Base-by-base conservation (phyloP, 2,113 vertebrate genomes). In the Passer montanus region DNA sequence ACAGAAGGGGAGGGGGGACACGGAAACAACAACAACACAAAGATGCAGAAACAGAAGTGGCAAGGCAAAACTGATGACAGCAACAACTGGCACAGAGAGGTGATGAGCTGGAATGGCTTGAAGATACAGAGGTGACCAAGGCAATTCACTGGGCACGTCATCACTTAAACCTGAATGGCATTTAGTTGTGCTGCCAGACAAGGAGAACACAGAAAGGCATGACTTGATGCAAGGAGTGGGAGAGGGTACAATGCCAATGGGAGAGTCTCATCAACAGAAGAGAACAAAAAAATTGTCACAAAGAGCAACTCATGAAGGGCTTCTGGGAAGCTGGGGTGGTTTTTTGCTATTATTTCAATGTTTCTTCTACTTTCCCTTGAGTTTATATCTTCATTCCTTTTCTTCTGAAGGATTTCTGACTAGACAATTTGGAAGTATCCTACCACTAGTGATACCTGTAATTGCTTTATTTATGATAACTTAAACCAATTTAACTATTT, bases 1-100 rank as follows among this genome's bases (percentile, higher is more conserved):
- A 67, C 0, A 43, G 20, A 67, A 56, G 1, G 6, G 11, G 2
- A 30, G 6, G 1, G 2, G 3, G 3, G 6, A 30, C 21, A 27
- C 13, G 21, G 16, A 63, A 69, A 67, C 8, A 62, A 62, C 7
- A 44, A 0, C 18, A 69, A 4, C 14, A 76, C 4, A 47, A 69
- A 68, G 10, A 52, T 8, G 5, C 13, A 86, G 53, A 55, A 72
- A 72, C 13, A 60, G 35, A 76, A 64, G 3, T 13, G 19, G 28
- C 12, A 56, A 44, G 24, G 35, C 31, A 80, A 69, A 80, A 88
- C 22, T 3, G 9, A 73, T 49, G 72, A 47, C 72, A 73, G 49
- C 37, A 63, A n/a, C 37, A 90, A 52, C 9, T 10, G 19, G 24
- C 27, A 75, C 8, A 74, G 6, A 50, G 2, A 41, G 24, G 41